These are phyloP conservation scores for Ditylenchus weischeri DNA, from an alignment of 2,888 invertebrate genomes.

Conservation along the genomic window DNA sequence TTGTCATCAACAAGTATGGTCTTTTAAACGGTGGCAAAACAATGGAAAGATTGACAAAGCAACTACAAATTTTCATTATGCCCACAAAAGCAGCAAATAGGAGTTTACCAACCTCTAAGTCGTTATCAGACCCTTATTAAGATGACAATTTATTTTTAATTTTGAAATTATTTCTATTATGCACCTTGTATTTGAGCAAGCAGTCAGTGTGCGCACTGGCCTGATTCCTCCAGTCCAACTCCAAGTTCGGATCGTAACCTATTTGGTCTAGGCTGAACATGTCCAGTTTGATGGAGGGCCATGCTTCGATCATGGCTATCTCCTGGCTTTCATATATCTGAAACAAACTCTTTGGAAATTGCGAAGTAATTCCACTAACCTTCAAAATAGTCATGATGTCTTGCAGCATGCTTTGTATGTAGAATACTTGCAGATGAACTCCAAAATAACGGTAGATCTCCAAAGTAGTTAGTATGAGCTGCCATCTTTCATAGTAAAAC, in stretches of 20 bases:
- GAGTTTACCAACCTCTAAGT: too few relatives aligned
- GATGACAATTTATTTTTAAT: too few relatives aligned
- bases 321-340: constrained; percentile 27
- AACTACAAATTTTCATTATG: too few relatives aligned
- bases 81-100: too few relatives aligned
- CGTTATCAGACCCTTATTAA: too few relatives aligned
- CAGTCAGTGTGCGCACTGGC: constrained; percentile 54
- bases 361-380: neutral
- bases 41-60: too few relatives aligned
- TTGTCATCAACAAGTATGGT: too few relatives aligned
- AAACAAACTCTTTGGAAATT: neutral
- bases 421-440: constrained; percentile 48
- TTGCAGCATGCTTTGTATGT: constrained; percentile 49
- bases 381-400: constrained; percentile 30
- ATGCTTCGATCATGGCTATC: constrained; percentile 39
- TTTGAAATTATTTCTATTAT: too few relatives aligned
- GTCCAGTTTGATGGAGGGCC: constrained; percentile 42
- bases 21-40: too few relatives aligned
- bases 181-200: constrained; percentile 45
- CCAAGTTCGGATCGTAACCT: constrained; percentile 46
- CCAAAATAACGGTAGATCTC: constrained; percentile 51
- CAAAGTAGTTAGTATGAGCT: constrained; percentile 43
- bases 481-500: constrained; percentile 52
- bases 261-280: constrained; percentile 29
- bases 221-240: constrained; percentile 54